Evolutionary conservation across 2,797 vertebrate genomes (phyloP), one percentile per base, ranked within the genome.

Genomic region (Syngnathus rostellatus): DNA sequence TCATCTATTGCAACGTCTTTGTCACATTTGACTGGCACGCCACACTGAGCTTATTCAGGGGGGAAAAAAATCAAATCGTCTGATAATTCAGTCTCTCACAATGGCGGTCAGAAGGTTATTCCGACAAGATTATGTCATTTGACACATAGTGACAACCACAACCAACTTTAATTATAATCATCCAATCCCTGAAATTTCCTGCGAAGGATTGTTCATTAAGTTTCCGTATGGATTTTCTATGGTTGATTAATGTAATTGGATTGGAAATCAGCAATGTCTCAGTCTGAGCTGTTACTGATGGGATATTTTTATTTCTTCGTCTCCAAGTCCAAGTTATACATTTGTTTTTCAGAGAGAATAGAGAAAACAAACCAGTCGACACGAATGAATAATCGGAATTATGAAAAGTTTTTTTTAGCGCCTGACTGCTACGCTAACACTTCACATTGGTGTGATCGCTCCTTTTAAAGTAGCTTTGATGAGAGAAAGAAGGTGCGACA

Each of bases 141-240:
- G 74, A 77, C 55, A 68, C 62, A 77, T 67, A 74, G 77, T 84
- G 86, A 86, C 81, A 85, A 82, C 82, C 83, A 78, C 77, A 76
- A 74, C 80, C 81, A 83, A 77, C 84, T 84, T 87, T 86, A 88
- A 87, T 91, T 90, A 89, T 81, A 77, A 77, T 86, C 39, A 65
- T 69, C 75, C 74, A 67, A 79, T 81, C 81, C 81, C 80, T 83
- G 72, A 90, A 88, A 89, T 88, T 86, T 84, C 72, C 72, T 81
- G 74, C 72, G 82, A 85, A 82, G 79, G 84, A 88, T 89, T 87
- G 83, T 87, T 89, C 84, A 88, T 89, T 88, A 89, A 78, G 79
- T 75, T 73, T 79, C 81, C 82, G 73, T 82, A 72, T 77, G 74
- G 81, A 86, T 84, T 88, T 88, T 86, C 83, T 81, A 81, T 83